Base-by-base conservation (phyloP, 2,888 invertebrate genomes). In the Ichneumoninae sp. region DNA sequence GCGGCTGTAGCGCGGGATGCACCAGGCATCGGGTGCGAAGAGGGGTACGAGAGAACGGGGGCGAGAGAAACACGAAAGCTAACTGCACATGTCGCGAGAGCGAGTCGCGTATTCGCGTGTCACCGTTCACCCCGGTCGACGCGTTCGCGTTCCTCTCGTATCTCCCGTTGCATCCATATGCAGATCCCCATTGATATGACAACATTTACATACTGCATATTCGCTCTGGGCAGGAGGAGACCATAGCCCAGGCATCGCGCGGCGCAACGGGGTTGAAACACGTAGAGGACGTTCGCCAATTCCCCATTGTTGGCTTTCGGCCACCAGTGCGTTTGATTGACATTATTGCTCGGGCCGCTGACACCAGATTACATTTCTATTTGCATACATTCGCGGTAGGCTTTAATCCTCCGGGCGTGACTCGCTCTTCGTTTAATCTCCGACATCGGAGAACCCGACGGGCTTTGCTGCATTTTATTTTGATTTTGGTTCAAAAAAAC, bases 191-290 rank as follows among this genome's bases (percentile, higher is more conserved):
- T 91, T 92, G 93, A 93, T 93, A 93, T 93, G 93, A 93, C 93
- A 93, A 93, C 93, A 93, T 93, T 93, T 93, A 93, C 93, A 93
- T 93, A 93, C 93, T 93, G 93, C 93, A 93, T 93, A 93, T 93
- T 93, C 92, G 93, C 92, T 91, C 89, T 91, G 91, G 91, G 92
- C 92, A 91, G 90, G 91, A 91, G 89, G 91, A 92, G 10, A 75
- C 52, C 70, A 78, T 73, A 74, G 74, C 76, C 69, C 79, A 63
- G 84, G 76, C 65, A 68, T 50, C 54, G 19, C 65, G 81, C 66
- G 13, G 71, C 10, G 66, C 19, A 40, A 8, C 19, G 66, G 19
- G 40, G 40, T 63, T 6, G 63, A 63, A 63, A 63, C 63, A 33
- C 63, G 63, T 33, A 30, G 66, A 22, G 81, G 91, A 91, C 91